A percentile compares a stretch with the other conserved stretches of the same genome.
These are phyloP conservation scores for Hermatobates lingyangjiaoensis DNA, from an alignment of 1,140 invertebrate genomes.

Conservation along the genomic window DNA sequence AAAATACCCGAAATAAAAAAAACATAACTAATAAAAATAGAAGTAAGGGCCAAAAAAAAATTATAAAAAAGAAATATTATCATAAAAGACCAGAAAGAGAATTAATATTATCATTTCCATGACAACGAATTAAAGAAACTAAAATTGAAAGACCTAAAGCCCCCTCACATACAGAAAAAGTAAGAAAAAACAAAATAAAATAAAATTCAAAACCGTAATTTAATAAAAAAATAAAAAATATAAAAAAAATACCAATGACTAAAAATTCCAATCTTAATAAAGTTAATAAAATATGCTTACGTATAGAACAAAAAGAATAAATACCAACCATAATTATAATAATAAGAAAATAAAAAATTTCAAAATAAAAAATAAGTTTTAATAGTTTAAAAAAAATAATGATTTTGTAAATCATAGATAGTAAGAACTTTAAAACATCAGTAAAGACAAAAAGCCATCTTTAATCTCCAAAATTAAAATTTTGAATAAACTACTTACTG, in stretches of 20 bases:
- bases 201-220: constrained; percentile 27
- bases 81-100: constrained; percentile 30
- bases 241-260: constrained; percentile 30
- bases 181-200: constrained; percentile 35
- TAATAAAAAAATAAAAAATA: constrained; percentile 29
- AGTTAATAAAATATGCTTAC: constrained; percentile 30
- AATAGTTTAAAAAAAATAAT: constrained; percentile 37
- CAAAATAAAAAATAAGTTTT: constrained; percentile 28
- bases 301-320: constrained; percentile 28
- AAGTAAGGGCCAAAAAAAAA: constrained; percentile 25
- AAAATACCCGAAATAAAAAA: constrained; percentile 26
- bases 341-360: constrained; percentile 22
- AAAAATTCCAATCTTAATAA: constrained; percentile 33
- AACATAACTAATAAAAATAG: constrained; percentile 23
- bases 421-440: constrained; percentile 29
- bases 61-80: constrained; percentile 32
- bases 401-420: constrained; percentile 37
- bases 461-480: constrained; percentile 39
- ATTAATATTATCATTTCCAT: constrained; percentile 34
- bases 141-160: constrained; percentile 34
- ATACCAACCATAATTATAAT: constrained; percentile 25
- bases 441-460: constrained; percentile 29
- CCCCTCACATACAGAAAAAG: constrained; percentile 34
- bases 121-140: constrained; percentile 31
- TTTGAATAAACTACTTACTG: constrained; percentile 25